Percentiles rank a stretch among this genome's conserved stretches.
These are phyloP conservation scores for Mastigias papua DNA, from an alignment of 30 jellyfish, hydroid and myxozoan genomes.

Conservation along the genomic window DNA sequence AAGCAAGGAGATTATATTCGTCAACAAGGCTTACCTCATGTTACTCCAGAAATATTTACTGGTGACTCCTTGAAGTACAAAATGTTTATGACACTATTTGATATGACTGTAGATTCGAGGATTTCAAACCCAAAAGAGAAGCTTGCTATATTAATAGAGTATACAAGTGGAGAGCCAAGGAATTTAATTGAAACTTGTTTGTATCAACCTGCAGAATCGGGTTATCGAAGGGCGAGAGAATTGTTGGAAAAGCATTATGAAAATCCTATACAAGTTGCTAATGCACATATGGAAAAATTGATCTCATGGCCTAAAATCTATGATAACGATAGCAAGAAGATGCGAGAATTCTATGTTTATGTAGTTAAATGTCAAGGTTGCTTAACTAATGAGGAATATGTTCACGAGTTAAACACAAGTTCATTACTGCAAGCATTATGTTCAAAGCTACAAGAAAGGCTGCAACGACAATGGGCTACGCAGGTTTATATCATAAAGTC, in stretches of 20 bases:
- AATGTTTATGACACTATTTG: slow-evolving; percentile 42
- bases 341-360: slow-evolving; percentile 47
- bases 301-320: slow-evolving; percentile 57
- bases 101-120: slow-evolving; percentile 54
- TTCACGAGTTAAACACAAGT: slow-evolving; percentile 39
- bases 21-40: slow-evolving; percentile 15
- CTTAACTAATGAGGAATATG: slow-evolving; percentile 49
- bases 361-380: slow-evolving; percentile 43
- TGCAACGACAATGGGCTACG: slow-evolving; percentile 2
- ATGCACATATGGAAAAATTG: slow-evolving; percentile 51
- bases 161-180: slow-evolving; percentile 60
- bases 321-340: slow-evolving; percentile 34
- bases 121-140: slow-evolving; percentile 49
- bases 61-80: slow-evolving; percentile 60
- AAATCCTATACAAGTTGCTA: slow-evolving; percentile 58
- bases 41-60: slow-evolving; percentile 34
- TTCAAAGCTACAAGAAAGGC: slow-evolving; percentile 40
- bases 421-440: slow-evolving; percentile 21
- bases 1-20: background rate
- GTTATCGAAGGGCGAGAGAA: slow-evolving; percentile 47
- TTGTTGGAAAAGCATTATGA: slow-evolving; percentile 60
- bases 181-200: slow-evolving; percentile 42
- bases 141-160: slow-evolving; percentile 50
- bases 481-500: slow-evolving; percentile 43
- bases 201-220: slow-evolving; percentile 60